Evolutionary conservation across 2,888 invertebrate genomes (phyloP).

Genomic region (Ornithoptera alexandrae): DNA sequence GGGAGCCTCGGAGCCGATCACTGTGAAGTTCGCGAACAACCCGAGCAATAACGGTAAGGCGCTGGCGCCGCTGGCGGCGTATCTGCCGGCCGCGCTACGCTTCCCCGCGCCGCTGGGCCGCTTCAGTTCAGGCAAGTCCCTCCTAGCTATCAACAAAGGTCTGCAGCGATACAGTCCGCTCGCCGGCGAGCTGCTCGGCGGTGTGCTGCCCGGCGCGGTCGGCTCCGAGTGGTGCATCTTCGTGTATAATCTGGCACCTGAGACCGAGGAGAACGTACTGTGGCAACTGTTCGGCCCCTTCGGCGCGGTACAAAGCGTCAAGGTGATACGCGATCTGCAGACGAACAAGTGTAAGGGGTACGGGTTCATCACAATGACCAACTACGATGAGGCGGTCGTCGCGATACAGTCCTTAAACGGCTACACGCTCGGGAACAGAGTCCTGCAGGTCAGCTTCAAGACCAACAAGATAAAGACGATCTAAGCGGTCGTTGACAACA

Average conservation of each 20-base stretch:
- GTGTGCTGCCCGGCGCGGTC: conserved; percentile 87
- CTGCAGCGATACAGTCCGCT: conserved; percentile 91
- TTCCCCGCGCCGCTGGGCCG: conserved; percentile 84
- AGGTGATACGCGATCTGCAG: conserved; percentile 94
- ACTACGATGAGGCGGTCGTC: conserved; percentile 95
- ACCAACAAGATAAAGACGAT: conserved; percentile 88
- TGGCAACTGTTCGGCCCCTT: conserved; percentile 98
- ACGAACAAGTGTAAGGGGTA: conserved; percentile 97
- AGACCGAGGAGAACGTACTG: conserved; percentile 96
- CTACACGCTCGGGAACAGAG: conserved; percentile 93
- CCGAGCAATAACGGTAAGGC: conserved; percentile 92
- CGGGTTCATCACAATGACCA: conserved; percentile 97
- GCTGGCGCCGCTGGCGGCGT: conserved; percentile 90
- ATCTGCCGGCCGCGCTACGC: conserved; percentile 86
- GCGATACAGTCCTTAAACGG: conserved; percentile 96
- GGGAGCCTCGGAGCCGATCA: conserved; percentile 93
- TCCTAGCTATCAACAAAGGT: conserved; percentile 90
- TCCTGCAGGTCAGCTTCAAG: conserved; percentile 96
- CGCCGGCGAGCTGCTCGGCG: conserved; percentile 89
- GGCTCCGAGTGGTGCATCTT: conserved; percentile 95
- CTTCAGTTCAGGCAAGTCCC: conserved; percentile 93
- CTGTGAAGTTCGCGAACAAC: conserved; percentile 97
- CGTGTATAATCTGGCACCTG: conserved; percentile 96
- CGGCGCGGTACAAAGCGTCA: conserved; percentile 95
- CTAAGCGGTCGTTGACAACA: conserved; percentile 73